Evolutionary conservation across 2,888 invertebrate species (phyloP), one percentile per base, ranked within the genome.

Genomic region (Mongoloraphidia duomilia): DNA sequence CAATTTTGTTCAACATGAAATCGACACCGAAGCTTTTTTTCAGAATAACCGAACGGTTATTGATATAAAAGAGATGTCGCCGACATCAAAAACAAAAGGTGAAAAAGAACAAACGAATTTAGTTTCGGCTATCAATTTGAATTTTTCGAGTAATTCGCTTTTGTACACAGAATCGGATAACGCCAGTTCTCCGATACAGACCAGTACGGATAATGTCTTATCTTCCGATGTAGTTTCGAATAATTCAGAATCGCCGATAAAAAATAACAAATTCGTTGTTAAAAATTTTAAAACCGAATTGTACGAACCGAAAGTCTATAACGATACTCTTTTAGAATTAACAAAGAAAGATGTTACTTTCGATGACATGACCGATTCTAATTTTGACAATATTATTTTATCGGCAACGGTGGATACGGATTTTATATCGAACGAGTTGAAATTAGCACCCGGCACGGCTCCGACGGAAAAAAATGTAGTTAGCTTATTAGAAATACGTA

Each of bases 111-210:
- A 43, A 13, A 13, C n/a, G 8, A 42, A 43, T 10, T n/a, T 37
- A 35, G 34, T 35, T 13, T 36, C 43, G 10, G 43, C 36, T 26
- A 17, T 38, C 6, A 65, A 66, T 53, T 63, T 67, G 44, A 68
- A 67, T 52, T 67, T 65, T 51, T 68, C 67, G 10, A 65, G 64
- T 14, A 69, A 68, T 56, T 70, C 70, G 8, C 56, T 68, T 44
- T 36, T 48, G 26, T 48, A 48, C 38, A 48, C 48, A 9, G 67
- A 66, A 55, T 68, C 69, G 1, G 68, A 70, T 49, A 68, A 70
- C 56, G 58, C 69, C 44, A 69, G 68, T 13, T 71, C 71, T 13
- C 70, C 71, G 6, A 70, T 71, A 68, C 70, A 70, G 57, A 69
- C 70, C 4, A 70, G 70, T 56, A 68, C 69, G 3, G 71, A 71